A percentile compares a stretch with the other conserved stretches of the same genome.
Evolutionary conservation across 2,797 vertebrate genomes (phyloP).

Genomic region (Hypotaenidia philippensis): DNA sequence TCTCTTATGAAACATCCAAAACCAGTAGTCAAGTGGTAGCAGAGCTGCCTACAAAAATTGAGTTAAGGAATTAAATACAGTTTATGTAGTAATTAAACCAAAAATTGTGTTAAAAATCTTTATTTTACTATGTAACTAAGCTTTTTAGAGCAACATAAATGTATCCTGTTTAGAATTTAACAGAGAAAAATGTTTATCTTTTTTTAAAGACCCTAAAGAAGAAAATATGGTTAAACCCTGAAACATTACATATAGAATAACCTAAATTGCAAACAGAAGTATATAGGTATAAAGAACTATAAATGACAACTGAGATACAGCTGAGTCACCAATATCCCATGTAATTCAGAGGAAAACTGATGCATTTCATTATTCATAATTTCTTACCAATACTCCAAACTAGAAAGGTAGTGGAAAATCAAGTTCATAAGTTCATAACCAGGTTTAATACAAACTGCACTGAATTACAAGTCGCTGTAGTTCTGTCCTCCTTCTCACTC

Average conservation of each 20-base stretch:
- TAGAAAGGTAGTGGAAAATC: neutral
- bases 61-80: neutral
- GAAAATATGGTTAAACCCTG: neutral
- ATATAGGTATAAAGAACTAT: neutral
- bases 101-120: neutral
- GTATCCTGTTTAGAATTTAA: neutral
- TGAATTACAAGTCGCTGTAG: conserved; percentile 54
- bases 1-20: neutral
- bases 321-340: neutral
- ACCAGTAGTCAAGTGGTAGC: neutral
- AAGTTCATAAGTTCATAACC: conserved; percentile 34
- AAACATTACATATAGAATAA: neutral
- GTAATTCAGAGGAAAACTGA: neutral
- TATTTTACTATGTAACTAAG: neutral
- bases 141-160: neutral
- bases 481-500: conserved; percentile 57
- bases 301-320: neutral
- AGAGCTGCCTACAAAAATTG: neutral
- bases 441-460: conserved; percentile 1
- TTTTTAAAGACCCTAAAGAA: neutral
- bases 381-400: neutral
- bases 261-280: neutral
- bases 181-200: neutral
- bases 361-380: neutral
- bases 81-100: neutral